Evolutionary conservation across 2,797 vertebrate species (phyloP), one percentile per base, ranked within the genome.

Genomic region (Microcaecilia unicolor): DNA sequence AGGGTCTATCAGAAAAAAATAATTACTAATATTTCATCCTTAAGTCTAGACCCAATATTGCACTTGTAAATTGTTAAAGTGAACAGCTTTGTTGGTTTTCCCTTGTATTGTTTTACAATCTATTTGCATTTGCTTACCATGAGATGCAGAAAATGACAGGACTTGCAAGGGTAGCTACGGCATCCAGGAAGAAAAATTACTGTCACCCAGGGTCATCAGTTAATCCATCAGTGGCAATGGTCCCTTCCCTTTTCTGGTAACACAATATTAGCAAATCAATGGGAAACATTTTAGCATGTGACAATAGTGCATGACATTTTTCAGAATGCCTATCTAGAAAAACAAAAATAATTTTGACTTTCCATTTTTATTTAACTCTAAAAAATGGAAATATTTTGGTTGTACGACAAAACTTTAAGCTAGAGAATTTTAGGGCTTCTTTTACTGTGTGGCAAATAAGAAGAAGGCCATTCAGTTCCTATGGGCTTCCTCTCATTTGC

Each of bases 71-170:
- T 60, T 72, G 59, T 68, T 27, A 3, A 72, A 64, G 61, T 55
- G 55, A 25, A 2, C 39, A 8, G 18, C 41, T 59, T 55, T 55
- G 61, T 53, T 67, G 67, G 83, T 84, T 83, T 81, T n/a, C 76
- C 71, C 67, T 58, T 58, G 55, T 41, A 70, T 78, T 70, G 71
- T 76, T 63, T 61, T 52, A 78, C 61, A 65, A 87, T 90, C 87
- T 82, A 80, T 82, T 83, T 90, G 91, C 86, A 91, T 91, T 90
- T 92, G 89, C 90, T 92, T 92, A 92, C 89, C 87, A 90, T 89
- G 87, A 90, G 87, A 87, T 89, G 87, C 86, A 90, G 87, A 90
- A 90, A 91, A 90, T 94, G 91, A 92, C 90, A 93, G 90, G 86
- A 88, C 84, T 92, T 87, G n/a, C n/a, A n/a, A n/a, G 87, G 90